phyloP scores from a whole-genome alignment of 2,113 vertebrate species.

The Marmota flaviventris region DNA sequence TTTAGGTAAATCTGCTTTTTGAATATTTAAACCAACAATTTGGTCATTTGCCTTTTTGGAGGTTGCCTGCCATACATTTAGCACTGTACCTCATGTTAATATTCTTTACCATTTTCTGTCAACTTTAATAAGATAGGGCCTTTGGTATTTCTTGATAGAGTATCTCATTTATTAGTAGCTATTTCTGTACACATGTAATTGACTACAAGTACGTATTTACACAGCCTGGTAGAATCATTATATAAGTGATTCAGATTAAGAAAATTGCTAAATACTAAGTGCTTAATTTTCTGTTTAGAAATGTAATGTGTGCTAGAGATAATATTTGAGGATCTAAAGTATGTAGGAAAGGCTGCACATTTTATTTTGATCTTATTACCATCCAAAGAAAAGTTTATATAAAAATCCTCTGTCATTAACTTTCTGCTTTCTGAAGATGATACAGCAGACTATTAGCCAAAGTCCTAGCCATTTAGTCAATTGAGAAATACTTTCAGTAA shows the following conservation, averaged over 20 bases:
- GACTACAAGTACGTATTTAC: conserved; percentile 60
- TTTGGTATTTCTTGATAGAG: neutral
- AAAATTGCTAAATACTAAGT: conserved; percentile 61
- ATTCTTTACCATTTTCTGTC: neutral
- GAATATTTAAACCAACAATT: neutral
- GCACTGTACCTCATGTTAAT: neutral
- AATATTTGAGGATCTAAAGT: conserved; percentile 18
- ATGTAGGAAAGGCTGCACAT: neutral
- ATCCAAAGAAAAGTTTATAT: neutral
- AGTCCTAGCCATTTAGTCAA: neutral
- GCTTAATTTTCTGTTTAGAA: conserved; percentile 47
- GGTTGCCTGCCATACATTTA: neutral
- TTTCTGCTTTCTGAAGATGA: conserved; percentile 16
- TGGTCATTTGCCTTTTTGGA: neutral
- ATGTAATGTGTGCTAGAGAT: neutral
- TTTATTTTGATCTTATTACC: conserved; percentile 27
- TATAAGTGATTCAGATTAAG: conserved; percentile 58
- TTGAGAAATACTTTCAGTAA: conserved; percentile 34
- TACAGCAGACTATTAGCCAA: neutral
- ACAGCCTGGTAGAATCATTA: conserved; percentile 55
- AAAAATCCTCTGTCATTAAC: conserved; percentile 7
- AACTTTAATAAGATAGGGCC: neutral
- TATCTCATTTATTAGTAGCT: conserved; percentile 38
- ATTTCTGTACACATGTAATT: conserved; percentile 30
- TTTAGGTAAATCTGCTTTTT: neutral